Conservation (phyloP, 2,888 invertebrate species). For the Apodemia zela region DNA sequence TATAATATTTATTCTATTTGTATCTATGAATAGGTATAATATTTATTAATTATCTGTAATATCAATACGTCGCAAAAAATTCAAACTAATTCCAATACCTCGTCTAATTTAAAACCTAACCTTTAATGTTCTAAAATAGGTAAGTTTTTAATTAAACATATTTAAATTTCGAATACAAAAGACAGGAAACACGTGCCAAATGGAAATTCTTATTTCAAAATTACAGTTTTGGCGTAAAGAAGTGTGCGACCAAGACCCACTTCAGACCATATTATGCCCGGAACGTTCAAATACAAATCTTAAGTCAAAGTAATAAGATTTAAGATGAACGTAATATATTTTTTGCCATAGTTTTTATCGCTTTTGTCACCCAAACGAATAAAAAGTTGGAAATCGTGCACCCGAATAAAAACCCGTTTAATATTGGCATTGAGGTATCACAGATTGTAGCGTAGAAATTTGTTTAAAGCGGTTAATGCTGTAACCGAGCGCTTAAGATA, state of each 20-base stretch:
- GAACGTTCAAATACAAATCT: constrained; percentile 40
- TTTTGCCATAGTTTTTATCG: constrained; percentile 46
- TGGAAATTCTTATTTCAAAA: constrained; percentile 54
- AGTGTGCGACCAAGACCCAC: constrained; percentile 64
- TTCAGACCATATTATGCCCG: constrained; percentile 33
- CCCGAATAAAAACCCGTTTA: constrained; percentile 60
- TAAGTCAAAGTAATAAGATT: constrained; percentile 39
- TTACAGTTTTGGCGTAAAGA: constrained; percentile 53
- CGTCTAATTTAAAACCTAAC: no score
- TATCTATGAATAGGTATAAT: no score
- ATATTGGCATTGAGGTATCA: constrained; percentile 69
- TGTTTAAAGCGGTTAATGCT: constrained; percentile 47
- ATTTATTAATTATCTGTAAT: no score
- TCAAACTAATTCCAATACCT: no score
- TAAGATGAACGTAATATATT: constrained; percentile 33
- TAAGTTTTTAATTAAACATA: constrained; percentile 19
- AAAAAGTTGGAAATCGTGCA: constrained; percentile 76
- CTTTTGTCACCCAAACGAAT: constrained; percentile 69
- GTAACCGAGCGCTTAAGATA: constrained; percentile 5
- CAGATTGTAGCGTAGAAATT: constrained; percentile 65
- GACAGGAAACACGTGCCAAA: constrained; percentile 57
- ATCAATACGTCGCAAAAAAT: no score
- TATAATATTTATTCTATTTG: no score
- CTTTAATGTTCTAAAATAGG: no score
- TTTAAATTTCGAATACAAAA: constrained; percentile 49